Evolutionary conservation across 2,888 invertebrate species (phyloP), one percentile per base, ranked within the genome.

Genomic region (Lasioglossum zephyrum): DNA sequence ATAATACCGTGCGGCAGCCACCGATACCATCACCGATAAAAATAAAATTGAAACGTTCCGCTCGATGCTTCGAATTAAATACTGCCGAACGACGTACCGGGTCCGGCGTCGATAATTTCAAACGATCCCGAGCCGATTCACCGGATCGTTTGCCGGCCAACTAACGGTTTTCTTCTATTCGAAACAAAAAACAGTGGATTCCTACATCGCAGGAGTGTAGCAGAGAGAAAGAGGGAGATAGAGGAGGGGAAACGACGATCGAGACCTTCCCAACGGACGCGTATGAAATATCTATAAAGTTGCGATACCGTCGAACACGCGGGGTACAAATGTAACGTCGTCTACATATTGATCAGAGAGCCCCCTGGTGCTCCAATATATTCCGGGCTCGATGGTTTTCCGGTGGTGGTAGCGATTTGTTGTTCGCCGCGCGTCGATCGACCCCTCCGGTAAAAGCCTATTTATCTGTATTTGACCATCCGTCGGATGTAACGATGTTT

Each of bases 311-410:
- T 31, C 41, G 75, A 77, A 77, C 82, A 66, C 66, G 73, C 44
- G 22, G 73, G 16, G 31, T 76, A 83, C 84, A 84, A 84, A 77
- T 84, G 74, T 75, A 84, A 77, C 79, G 49, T 84, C 73, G 85
- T 84, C 76, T 85, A 75, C 85, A 84, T 84, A 86, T 84, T 80
- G 85, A 86, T 84, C 84, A 80, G 80, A 77, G 49, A 36, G 66
- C 47, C 49, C 72, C 22, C 47, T 31, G 63, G 31, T 47, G 73
- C 74, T 66, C 31, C 77, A 16, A 84, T 84, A 78, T 69, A 80
- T 84, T 72, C 44, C 53, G 31, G 16, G 18, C 44, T 74, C 44
- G 73, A 73, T 60, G 63, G 69, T 79, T 80, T 80, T 75, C 77
- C 84, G 69, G 26, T 60, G 79, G 49, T 77, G 80, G 66, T 72